Evolutionary conservation across 2,113 vertebrate genomes (phyloP), one percentile per base, ranked within the genome.

Genomic region (Gallinago media): DNA sequence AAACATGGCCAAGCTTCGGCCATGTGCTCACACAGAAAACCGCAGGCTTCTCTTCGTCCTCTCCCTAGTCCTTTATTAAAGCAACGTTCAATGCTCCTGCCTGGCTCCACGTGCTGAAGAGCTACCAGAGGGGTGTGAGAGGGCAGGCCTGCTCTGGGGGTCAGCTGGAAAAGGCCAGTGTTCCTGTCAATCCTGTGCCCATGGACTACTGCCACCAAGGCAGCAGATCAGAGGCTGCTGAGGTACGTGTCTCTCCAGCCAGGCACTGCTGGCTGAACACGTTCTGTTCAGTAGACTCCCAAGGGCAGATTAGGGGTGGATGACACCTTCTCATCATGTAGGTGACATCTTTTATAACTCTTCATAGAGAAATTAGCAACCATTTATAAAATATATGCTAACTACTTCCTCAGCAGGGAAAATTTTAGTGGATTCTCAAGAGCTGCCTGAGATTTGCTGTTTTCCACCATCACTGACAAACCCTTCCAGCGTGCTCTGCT

Each of bases 1-100:
- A 73, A 62, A 19, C 20, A 44, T 2, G 34, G 26, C 8, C 1
- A 2, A 76, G 31, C 1, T 1, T 40, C 0, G 0, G 9, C 38
- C 0, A 1, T 0, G 1, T 1, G 3, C 31, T 68, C 61, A 46
- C 9, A 46, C 7, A 50, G 26, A 12, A 52, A 63, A 80, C 16
- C 2, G 1, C 58, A 76, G 58, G 27, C 8, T 49, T 66, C 27
- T 40, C n/a, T 71, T 55, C 6, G 3, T 79, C 49, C 61, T 61
- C 27, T 22, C 29, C 52, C 21, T 38, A 40, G 4, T 15, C 22
- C 47, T 87, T 85, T 36, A 61, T 42, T 44, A 65, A 89, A 87
- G 49, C 47, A 36, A 15, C 16, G 20, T 25, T 77, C 15, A 16
- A 3, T n/a, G 19, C 26, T 81, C 27, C 46, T 40, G 54, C 46